Evolutionary conservation across 2,113 vertebrate species (phyloP).

Genomic region (Tachysurus fulvidraco): DNA sequence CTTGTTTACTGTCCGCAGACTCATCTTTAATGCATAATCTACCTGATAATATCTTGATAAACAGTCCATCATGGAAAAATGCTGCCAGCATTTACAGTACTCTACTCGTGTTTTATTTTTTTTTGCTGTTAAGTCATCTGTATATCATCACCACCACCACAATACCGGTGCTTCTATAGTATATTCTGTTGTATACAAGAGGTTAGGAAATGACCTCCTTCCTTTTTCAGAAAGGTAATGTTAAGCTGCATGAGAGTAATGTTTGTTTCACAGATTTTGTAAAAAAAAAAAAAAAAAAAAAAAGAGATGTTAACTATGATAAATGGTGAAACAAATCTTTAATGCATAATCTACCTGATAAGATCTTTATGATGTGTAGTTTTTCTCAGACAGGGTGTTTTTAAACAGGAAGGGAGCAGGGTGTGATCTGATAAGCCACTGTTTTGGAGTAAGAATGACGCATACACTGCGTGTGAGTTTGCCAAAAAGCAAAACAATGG

Average conservation of each 20-base stretch:
- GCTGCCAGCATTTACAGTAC: too few species aligned
- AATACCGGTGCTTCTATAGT: not conserved
- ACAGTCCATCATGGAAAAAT: too few species aligned
- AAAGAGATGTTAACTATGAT: not conserved
- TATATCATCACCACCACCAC: not conserved
- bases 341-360: not conserved
- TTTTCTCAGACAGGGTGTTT: slow-evolving; percentile 1
- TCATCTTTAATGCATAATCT: not conserved
- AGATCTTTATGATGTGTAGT: not conserved
- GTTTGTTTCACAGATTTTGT: not conserved
- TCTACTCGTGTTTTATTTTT: too few species aligned
- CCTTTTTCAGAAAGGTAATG: not conserved
- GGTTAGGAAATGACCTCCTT: not conserved
- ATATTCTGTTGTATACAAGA: not conserved
- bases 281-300: not conserved
- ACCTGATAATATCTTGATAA: too few species aligned
- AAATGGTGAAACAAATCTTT: not conserved
- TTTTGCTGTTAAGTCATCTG: too few species aligned
- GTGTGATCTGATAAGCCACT: slow-evolving; percentile 36
- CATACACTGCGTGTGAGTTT: slow-evolving; percentile 9
- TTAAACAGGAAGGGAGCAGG: slow-evolving; percentile 44
- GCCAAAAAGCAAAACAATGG: slow-evolving; percentile 30
- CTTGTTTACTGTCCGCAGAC: not conserved
- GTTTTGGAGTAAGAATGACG: slow-evolving; percentile 44
- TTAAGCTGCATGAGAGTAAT: not conserved